Evolutionary conservation across 2,888 invertebrate species (phyloP).

Genomic region (Drosophila diplacantha): DNA sequence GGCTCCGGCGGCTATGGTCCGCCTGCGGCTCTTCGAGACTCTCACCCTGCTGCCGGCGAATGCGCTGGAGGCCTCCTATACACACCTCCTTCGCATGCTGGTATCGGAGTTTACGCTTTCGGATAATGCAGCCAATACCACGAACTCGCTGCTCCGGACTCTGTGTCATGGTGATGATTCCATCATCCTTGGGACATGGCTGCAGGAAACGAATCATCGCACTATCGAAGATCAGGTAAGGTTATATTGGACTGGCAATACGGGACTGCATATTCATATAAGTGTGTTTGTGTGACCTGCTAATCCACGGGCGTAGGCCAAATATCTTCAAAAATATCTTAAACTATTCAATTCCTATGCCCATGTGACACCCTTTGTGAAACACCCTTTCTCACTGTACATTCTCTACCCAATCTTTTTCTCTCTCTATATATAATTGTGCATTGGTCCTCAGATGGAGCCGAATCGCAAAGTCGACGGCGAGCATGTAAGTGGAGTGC

Average conservation of each 20-base stretch:
- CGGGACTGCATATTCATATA: background rate
- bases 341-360: background rate
- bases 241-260: background rate
- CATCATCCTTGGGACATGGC: constrained; percentile 94
- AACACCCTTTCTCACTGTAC: constrained; percentile 14
- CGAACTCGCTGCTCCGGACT: constrained; percentile 88
- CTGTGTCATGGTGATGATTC: constrained; percentile 93
- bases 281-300: constrained; percentile 12
- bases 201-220: constrained; percentile 97
- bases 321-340: no score
- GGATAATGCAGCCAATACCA: constrained; percentile 95
- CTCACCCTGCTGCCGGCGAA: constrained; percentile 87
- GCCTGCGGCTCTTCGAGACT: constrained; percentile 94
- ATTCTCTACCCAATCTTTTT: constrained; percentile 13
- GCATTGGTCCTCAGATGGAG: constrained; percentile 82
- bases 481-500: constrained; percentile 85
- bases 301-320: background rate
- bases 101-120: constrained; percentile 97
- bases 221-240: constrained; percentile 97
- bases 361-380: background rate
- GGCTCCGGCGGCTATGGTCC: constrained; percentile 95
- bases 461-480: constrained; percentile 88
- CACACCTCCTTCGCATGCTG: constrained; percentile 91
- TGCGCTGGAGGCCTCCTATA: constrained; percentile 90
- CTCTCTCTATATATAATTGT: constrained; percentile 17